Conservation (phyloP, 2,113 vertebrate genomes). For the Trichomycterus rosablanca region DNA sequence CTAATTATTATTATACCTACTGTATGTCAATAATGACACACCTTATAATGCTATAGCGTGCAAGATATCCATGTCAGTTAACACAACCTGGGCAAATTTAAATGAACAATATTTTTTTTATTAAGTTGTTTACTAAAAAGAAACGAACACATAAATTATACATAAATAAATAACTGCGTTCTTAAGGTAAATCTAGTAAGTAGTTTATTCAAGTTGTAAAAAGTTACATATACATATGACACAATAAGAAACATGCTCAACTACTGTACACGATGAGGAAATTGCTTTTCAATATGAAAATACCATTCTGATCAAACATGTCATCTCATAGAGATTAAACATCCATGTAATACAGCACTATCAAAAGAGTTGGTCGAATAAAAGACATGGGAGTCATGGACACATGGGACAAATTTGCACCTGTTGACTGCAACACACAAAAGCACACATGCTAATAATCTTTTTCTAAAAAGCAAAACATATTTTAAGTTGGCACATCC, state of each 20-base stretch:
- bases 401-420: background rate
- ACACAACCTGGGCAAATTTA: too few species aligned
- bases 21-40: too few species aligned
- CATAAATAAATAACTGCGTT: background rate
- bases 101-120: too few species aligned
- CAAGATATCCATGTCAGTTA: too few species aligned
- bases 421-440: slow-evolving; percentile 19
- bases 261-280: slow-evolving; percentile 42
- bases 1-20: too few species aligned
- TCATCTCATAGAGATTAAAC: slow-evolving; percentile 51
- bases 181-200: slow-evolving; percentile 33
- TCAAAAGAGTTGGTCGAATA: slow-evolving; percentile 28
- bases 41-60: too few species aligned
- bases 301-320: slow-evolving; percentile 32
- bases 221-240: slow-evolving; percentile 36
- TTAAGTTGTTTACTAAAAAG: too few species aligned
- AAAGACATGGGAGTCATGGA: too few species aligned
- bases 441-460: slow-evolving; percentile 28
- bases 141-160: too few species aligned
- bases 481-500: slow-evolving; percentile 4
- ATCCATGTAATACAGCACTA: slow-evolving; percentile 36
- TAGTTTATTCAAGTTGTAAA: slow-evolving; percentile 43
- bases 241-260: slow-evolving; percentile 45
- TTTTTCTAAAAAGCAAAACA: slow-evolving; percentile 18
- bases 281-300: slow-evolving; percentile 52